Conservation (phyloP, 2,113 vertebrate genomes). For the Elephas maximus region DNA sequence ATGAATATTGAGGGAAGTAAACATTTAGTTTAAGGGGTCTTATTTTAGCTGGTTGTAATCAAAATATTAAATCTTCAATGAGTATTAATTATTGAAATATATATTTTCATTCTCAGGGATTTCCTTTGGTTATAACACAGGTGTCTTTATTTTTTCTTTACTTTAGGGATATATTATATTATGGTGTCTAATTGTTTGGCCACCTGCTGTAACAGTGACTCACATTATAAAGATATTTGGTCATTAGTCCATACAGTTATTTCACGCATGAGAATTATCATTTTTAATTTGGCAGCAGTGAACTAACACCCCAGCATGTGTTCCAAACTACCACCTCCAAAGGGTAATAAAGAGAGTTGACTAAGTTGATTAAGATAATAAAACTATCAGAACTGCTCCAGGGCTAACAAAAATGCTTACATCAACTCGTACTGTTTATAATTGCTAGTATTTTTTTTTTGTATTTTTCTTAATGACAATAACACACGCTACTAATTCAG, state of each 20-base stretch:
- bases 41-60: constrained; percentile 7
- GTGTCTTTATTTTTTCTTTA: constrained; percentile 49
- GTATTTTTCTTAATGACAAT: constrained; percentile 84
- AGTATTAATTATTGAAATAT: neutral
- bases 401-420: constrained; percentile 89
- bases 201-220: constrained; percentile 88
- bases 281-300: constrained; percentile 92
- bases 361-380: constrained; percentile 93
- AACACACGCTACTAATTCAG: constrained; percentile 87
- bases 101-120: constrained; percentile 18
- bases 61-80: neutral
- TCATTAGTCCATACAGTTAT: constrained; percentile 91
- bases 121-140: neutral
- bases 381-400: constrained; percentile 89
- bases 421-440: constrained; percentile 85
- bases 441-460: constrained; percentile 82
- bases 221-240: constrained; percentile 89
- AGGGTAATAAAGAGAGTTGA: constrained; percentile 89
- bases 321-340: constrained; percentile 88
- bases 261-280: constrained; percentile 91
- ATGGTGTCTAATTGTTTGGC: constrained; percentile 86
- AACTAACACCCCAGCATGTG: constrained; percentile 90
- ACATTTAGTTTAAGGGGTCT: neutral
- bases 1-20: neutral
- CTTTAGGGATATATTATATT: constrained; percentile 82